These are phyloP conservation scores for Lycia hirtaria DNA, from an alignment of 2,888 invertebrate genomes.

Conservation along the genomic window DNA sequence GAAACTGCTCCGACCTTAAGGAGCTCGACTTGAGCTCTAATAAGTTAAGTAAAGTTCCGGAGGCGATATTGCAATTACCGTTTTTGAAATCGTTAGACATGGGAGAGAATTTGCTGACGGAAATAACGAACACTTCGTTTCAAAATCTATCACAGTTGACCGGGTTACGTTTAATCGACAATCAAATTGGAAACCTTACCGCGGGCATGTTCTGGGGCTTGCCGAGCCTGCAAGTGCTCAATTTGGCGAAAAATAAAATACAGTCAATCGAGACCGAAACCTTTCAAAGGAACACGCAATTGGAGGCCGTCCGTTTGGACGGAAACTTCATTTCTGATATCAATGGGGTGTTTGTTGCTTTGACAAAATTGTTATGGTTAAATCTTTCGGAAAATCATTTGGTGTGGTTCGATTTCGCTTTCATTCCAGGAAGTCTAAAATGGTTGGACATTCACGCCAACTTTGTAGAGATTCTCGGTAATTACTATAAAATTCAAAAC, in stretches of 20 bases:
- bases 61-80: slow-evolving; percentile 91
- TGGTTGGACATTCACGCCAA: slow-evolving; percentile 96
- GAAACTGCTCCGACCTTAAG: slow-evolving; percentile 94
- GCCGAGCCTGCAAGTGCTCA: slow-evolving; percentile 93
- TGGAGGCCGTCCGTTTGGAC: slow-evolving; percentile 95
- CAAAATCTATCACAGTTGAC: slow-evolving; percentile 94
- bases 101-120: slow-evolving; percentile 95
- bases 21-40: slow-evolving; percentile 96
- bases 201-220: slow-evolving; percentile 94
- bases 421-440: slow-evolving; percentile 94
- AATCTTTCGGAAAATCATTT: slow-evolving; percentile 96
- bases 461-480: slow-evolving; percentile 93
- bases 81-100: slow-evolving; percentile 95
- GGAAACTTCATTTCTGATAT: slow-evolving; percentile 95
- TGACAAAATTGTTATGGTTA: slow-evolving; percentile 93
- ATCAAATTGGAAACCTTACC: slow-evolving; percentile 94
- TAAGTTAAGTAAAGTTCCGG: slow-evolving; percentile 92
- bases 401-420: slow-evolving; percentile 97
- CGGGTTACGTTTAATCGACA: slow-evolving; percentile 94
- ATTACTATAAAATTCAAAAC: slow-evolving; percentile 94
- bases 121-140: slow-evolving; percentile 93
- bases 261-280: slow-evolving; percentile 93
- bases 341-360: slow-evolving; percentile 94
- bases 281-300: slow-evolving; percentile 92
- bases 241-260: slow-evolving; percentile 95